Base-by-base conservation (phyloP, 2,888 invertebrate genomes). In the Falcaria lacertinaria region DNA sequence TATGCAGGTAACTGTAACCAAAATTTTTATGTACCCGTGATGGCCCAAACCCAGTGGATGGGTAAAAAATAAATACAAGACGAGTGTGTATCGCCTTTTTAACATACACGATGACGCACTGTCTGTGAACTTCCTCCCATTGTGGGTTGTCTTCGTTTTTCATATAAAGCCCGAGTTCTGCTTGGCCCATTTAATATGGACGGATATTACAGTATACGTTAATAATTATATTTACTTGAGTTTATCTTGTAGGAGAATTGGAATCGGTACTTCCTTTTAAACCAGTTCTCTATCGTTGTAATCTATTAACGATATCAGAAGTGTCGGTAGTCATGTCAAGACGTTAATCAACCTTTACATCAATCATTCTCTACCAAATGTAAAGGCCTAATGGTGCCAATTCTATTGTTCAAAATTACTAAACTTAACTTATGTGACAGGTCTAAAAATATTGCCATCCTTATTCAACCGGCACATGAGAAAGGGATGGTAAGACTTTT, bases 81-180 rank as follows among this genome's bases (percentile, higher is more conserved):
- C 63, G 63, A 48, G 56, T 57, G 52, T 57, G 52, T 52, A 52
- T 60, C 52, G 52, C 49, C 57, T 66, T 75, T 70, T 58, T 60
- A 58, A 46, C 46, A 55, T 69, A 52, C 54, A 51, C 61, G 71
- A 81, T 87, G 86, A 88, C 84, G 85, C 87, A 86, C 79, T 66
- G 74, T 74, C 75, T 80, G 81, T 77, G 81, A 79, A 85, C 87
- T 87, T 87, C 87, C 86, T 87, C 59, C 81, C 85, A 86, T 87
- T 88, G 87, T 88, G 82, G 78, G 79, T 82, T 11, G 28, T 28
- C 28, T 28, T 80, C 68, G 60, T 59, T 64, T 61, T 62, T 54
- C 54, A 51, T 57, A 55, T 50, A 44, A 48, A 37, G 25, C 19
- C 6, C 47, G 50, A 46, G 50, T 47, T 47, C 47, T 37, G n/a